A percentile compares a stretch with the other conserved stretches of the same genome.
phyloP scores from a whole-genome alignment of 2,888 invertebrate genomes.

The Trissoscelio sp. region DNA sequence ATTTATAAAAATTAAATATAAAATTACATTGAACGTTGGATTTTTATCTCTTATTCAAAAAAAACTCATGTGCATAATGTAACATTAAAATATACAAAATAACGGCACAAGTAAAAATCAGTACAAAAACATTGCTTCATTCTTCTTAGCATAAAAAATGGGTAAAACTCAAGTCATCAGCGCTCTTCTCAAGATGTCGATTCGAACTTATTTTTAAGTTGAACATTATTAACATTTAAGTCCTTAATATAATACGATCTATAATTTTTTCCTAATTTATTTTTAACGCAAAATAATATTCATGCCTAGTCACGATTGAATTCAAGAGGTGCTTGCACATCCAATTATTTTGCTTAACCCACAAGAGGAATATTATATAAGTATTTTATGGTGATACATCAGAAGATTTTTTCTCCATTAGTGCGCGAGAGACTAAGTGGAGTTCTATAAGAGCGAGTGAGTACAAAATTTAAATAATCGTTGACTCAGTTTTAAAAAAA shows the following conservation, averaged over 20 bases:
- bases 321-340: no score
- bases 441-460: no score
- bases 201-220: slow-evolving; percentile 14
- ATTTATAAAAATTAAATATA: background rate
- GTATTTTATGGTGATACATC: no score
- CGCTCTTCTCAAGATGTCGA: slow-evolving; percentile 20
- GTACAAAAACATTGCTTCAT: slow-evolving; percentile 33
- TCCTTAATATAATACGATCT: slow-evolving; percentile 3
- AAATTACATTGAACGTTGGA: background rate
- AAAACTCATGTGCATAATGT: slow-evolving; percentile 18
- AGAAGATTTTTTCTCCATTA: no score
- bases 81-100: slow-evolving; percentile 35
- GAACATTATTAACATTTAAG: background rate
- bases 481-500: no score
- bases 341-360: no score
- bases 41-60: background rate
- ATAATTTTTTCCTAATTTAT: slow-evolving; percentile 8
- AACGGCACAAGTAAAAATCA: slow-evolving; percentile 38
- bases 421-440: no score
- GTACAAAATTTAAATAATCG: no score
- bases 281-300: no score
- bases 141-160: slow-evolving; percentile 12
- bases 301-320: no score
- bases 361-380: no score
- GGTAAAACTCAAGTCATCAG: slow-evolving; percentile 19